Conservation (phyloP, 2,888 invertebrate species). For the Amphipyra tragopoginis region DNA sequence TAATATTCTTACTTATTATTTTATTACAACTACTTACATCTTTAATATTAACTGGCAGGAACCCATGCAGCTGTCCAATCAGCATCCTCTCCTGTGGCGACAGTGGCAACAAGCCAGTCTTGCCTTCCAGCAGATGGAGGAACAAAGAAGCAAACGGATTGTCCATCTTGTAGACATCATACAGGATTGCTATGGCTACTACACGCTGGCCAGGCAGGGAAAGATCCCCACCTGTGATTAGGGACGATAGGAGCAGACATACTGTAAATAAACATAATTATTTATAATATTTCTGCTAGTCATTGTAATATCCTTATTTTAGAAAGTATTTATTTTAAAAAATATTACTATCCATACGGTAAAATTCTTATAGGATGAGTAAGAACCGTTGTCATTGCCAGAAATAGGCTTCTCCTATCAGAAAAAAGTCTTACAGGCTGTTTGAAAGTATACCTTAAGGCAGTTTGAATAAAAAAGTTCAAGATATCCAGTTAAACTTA, state of each 20-base stretch:
- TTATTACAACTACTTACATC: slow-evolving; percentile 88
- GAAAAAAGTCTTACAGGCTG: slow-evolving; percentile 4
- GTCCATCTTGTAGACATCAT: slow-evolving; percentile 83
- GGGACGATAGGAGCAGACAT: slow-evolving; percentile 82
- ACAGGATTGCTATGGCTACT: slow-evolving; percentile 82
- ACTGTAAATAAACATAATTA: slow-evolving; percentile 68
- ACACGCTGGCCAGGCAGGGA: slow-evolving; percentile 85
- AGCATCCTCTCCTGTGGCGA: slow-evolving; percentile 92
- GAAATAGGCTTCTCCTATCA: neutral
- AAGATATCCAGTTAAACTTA: slow-evolving; percentile 70
- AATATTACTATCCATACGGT: neutral
- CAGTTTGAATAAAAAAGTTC: slow-evolving; percentile 22
- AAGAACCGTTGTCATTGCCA: slow-evolving; percentile 12
- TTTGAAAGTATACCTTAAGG: slow-evolving; percentile 11
- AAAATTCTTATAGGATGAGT: slow-evolving; percentile 10
- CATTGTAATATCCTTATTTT: neutral
- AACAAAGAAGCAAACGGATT: slow-evolving; percentile 85
- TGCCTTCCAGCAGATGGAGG: slow-evolving; percentile 82
- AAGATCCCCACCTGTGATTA: slow-evolving; percentile 85
- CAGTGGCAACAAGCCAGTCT: slow-evolving; percentile 78
- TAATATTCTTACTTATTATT: too few relatives aligned
- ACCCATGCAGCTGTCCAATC: slow-evolving; percentile 92
- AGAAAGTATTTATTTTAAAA: neutral
- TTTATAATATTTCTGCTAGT: neutral
- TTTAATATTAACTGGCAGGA: slow-evolving; percentile 91